Base-by-base conservation (phyloP, 2,888 invertebrate species). In the Selenia dentaria region DNA sequence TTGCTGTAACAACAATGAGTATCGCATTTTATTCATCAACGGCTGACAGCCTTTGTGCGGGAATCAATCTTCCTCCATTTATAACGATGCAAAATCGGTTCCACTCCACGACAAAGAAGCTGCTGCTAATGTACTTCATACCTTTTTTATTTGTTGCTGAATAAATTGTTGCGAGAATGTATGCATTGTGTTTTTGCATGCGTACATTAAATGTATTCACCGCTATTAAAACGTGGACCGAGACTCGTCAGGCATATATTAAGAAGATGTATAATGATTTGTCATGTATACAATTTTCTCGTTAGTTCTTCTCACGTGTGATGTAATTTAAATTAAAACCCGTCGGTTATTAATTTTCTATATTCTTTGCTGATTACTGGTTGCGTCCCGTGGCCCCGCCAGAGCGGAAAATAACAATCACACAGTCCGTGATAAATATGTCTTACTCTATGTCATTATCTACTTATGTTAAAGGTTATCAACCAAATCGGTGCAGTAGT, bases 1-100 rank as follows among this genome's bases (percentile, higher is more conserved):
- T 88, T 86, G 78, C 83, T 83, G 73, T 83, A 80, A 84, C 84
- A 85, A 89, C 85, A 88, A 89, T 83, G 70, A 69, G 60, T 62
- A 68, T 69, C 56, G 69, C 71, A 66, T 70, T 82, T 79, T 76
- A 82, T 82, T 82, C 81, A 70, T 70, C 70, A 67, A 64, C 67
- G 65, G 73, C 76, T 82, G 87, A 85, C 88, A 76, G 79, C 71
- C 72, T 79, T 86, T 88, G 87, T 88, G 64, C 64, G 60, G 64
- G 83, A 84, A 86, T 89, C 88, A 86, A 88, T 86, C 84, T 84
- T 75, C 74, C 59, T 70, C 71, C 76, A 71, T 74, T 74, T 74
- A 74, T 83, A 84, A 87, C 81, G 81, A 84, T 73, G 85, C 77
- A 62, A 72, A 87, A 86, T 87, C 82, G 62, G 85, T 88, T 86